Evolutionary conservation across 2,797 vertebrate species (phyloP), one percentile per base, ranked within the genome.

Genomic region (Acanthopagrus latus): DNA sequence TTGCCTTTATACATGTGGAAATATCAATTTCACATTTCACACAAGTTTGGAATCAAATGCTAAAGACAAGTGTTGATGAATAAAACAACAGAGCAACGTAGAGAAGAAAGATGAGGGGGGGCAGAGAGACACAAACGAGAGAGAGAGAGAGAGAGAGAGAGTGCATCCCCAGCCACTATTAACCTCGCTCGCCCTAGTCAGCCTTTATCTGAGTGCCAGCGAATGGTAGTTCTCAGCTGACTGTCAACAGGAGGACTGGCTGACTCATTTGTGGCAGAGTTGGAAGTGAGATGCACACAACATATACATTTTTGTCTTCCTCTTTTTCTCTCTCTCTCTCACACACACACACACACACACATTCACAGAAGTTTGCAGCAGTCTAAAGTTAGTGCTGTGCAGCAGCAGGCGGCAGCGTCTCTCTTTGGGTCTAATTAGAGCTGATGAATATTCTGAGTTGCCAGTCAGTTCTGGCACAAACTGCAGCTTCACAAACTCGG

Each of bases 401-500:
- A 52, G 71, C 59, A 18, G 58, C 6, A 2, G 33, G 62, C 38
- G 21, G n/a, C 54, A 9, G 64, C 9, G 11, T 64, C 79, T 88
- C 88, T 91, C 91, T 81, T 74, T 13, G 88, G 90, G 86, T 88
- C 81, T 74, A 78, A 92, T 93, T 89, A 92, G 68, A 81, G 73
- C 78, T 65, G 67, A 38, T 84, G 64, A 81, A 88, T 82, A 89
- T 84, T 84, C 64, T 8, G 72, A 74, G 50, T 20, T 60, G 60
- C 33, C 23, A 4, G 18, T 75, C 67, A 27, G 27, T 43, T 64
- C 71, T 79, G 85, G 78, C 80, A 72, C 64, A 56, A 65, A 52
- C 20, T 23, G 18, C 16, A 43, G 50, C 62, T 68, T 62, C 46
- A 38, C 33, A 43, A 75, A 50, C 55, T n/a, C n/a, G 67, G 62